phyloP scores from a whole-genome alignment of 1,140 invertebrate genomes.

The Nilaparvata lugens region DNA sequence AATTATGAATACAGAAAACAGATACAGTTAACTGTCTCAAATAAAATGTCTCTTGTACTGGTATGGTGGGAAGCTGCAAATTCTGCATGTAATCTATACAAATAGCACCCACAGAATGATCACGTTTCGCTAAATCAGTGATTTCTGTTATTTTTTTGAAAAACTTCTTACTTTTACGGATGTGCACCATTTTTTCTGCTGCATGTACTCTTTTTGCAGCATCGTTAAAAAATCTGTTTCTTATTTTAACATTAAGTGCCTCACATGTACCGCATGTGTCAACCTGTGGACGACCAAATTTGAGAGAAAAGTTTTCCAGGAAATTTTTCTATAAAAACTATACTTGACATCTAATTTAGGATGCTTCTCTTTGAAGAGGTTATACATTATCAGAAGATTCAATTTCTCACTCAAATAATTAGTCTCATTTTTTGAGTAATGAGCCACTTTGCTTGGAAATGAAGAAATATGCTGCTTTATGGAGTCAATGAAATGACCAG shows the following conservation, averaged over 20 bases:
- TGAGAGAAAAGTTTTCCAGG: no score
- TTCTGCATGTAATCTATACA: slow-evolving; percentile 7
- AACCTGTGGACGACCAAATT: neutral
- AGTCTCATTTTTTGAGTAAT: neutral
- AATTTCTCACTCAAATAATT: no score
- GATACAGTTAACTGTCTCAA: slow-evolving; percentile 5
- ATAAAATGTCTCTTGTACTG: slow-evolving; percentile 10
- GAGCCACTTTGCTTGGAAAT: neutral
- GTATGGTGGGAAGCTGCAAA: slow-evolving; percentile 5
- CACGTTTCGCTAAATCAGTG: neutral
- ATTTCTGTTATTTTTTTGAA: slow-evolving; percentile 11
- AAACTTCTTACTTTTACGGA: slow-evolving; percentile 24
- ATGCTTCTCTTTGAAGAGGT: neutral
- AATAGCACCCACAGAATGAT: neutral
- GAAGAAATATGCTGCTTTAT: neutral
- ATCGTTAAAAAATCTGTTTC: slow-evolving; percentile 15
- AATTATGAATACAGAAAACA: slow-evolving; percentile 13
- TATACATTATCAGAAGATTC: neutral
- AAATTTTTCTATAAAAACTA: neutral
- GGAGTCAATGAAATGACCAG: neutral
- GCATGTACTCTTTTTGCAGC: slow-evolving; percentile 25
- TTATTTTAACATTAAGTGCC: slow-evolving; percentile 13
- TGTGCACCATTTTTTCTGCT: slow-evolving; percentile 27
- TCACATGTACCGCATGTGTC: slow-evolving; percentile 17
- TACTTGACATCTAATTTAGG: neutral